A percentile compares a stretch with the other conserved stretches of the same genome.
Conservation (phyloP, 2,113 vertebrate genomes). For the Phoenicopterus ruber region DNA sequence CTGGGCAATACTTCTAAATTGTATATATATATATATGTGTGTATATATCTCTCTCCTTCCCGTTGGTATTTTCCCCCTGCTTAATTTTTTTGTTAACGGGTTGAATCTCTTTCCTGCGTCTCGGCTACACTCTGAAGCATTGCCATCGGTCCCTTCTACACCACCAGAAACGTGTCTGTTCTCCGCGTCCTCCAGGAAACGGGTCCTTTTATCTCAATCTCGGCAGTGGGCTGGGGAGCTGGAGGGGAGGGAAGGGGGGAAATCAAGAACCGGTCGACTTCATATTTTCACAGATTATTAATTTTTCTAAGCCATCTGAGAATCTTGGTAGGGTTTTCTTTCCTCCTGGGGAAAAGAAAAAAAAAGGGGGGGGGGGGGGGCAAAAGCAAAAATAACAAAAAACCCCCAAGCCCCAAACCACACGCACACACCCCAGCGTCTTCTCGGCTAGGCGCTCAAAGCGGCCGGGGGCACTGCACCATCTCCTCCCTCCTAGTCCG, state of each 20-base stretch:
- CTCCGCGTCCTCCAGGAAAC: slow-evolving; percentile 41
- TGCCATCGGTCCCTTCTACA: slow-evolving; percentile 46
- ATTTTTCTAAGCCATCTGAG: slow-evolving; percentile 42
- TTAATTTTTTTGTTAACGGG: slow-evolving; percentile 49
- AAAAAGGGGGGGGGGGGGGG: rapidly evolving
- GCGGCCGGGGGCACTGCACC: background rate
- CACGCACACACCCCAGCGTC: background rate
- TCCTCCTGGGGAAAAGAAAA: background rate
- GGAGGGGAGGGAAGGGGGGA: slow-evolving; percentile 11
- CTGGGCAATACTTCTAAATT: slow-evolving; percentile 63
- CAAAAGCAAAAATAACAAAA: background rate
- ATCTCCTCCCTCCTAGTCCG: background rate
- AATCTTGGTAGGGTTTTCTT: background rate
- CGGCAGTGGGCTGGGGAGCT: slow-evolving; percentile 33
- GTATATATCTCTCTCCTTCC: slow-evolving; percentile 66
- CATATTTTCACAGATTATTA: slow-evolving; percentile 50
- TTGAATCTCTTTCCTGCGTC: slow-evolving; percentile 8
- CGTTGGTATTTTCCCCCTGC: slow-evolving; percentile 30
- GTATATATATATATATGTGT: background rate
- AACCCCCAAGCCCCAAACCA: background rate
- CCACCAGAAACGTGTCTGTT: slow-evolving; percentile 32
- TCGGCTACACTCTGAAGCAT: slow-evolving; percentile 34
- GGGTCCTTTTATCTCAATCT: slow-evolving; percentile 39
- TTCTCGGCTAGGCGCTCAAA: background rate
- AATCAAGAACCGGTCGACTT: slow-evolving; percentile 42